Conservation (phyloP, 2,113 vertebrate species). For the Acinonyx jubatus region DNA sequence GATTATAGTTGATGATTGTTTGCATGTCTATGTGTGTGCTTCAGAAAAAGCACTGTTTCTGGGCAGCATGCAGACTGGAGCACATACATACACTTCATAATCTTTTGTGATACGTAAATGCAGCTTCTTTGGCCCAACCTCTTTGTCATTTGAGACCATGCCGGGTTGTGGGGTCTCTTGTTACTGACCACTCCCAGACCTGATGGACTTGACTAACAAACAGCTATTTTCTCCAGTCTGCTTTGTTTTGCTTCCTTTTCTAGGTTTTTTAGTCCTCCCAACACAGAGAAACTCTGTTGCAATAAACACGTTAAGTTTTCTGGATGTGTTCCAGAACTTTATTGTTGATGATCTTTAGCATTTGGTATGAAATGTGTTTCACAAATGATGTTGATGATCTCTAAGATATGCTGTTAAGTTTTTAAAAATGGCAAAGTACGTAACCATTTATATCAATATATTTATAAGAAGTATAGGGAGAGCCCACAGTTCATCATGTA, state of each 20-base stretch:
- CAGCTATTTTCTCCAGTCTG: not conserved
- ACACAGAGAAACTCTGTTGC: not conserved
- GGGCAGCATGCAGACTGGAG: not conserved
- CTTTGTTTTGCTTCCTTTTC: conserved; percentile 24
- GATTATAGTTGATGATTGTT: not conserved
- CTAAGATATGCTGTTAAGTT: not conserved
- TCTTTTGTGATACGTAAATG: not conserved
- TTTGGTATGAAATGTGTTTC: conserved; percentile 56
- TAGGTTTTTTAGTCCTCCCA: not conserved
- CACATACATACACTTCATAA: not conserved
- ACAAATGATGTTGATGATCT: conserved; percentile 44
- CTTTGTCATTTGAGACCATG: not conserved
- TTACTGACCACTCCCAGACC: not conserved
- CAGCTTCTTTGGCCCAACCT: not conserved
- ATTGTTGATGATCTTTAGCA: conserved; percentile 30
- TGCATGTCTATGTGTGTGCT: not conserved
- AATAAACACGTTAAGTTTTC: conserved; percentile 33
- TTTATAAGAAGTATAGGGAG: not conserved
- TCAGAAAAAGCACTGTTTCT: not conserved
- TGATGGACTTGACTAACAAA: not conserved
- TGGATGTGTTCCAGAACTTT: conserved; percentile 43
- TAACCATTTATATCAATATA: not conserved
- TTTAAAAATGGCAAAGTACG: not conserved
- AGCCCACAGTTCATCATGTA: not conserved
- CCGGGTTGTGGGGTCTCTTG: not conserved